Evolutionary conservation across 2,888 invertebrate genomes (phyloP), one percentile per base, ranked within the genome.

Genomic region (Morpho deidamia): DNA sequence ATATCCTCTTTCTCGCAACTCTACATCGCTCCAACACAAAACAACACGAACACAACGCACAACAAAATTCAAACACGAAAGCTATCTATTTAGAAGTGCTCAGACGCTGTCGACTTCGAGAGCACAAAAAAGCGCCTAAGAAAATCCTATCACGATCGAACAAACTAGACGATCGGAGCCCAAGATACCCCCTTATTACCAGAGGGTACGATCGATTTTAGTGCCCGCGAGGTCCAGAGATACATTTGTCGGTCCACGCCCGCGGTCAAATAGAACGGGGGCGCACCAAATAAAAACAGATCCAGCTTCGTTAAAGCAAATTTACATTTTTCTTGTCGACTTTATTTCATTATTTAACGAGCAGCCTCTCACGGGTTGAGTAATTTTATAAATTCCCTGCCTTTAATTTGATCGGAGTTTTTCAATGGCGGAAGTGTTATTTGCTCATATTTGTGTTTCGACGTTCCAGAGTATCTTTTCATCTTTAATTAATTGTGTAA

Each of bases 291-390:
- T 71, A 78, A 76, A 80, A 81, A 76, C 71, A 77, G 74, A 76
- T 70, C 72, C 23, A 72, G 72, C 77, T 81, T 84, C 82, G 83
- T 85, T 83, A 83, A 75, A 80, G 71, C 66, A 78, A 80, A 83
- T 85, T 85, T 81, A 74, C 82, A 82, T 83, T 79, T 81, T 75
- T 72, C 78, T 74, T 71, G 64, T 63, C 64, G 66, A 65, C 66
- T 75, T 79, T 76, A 76, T 78, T 80, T 77, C 68, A 71, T 75
- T 76, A 74, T 72, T 69, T 69, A 68, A 63, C 58, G 64, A 56
- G 57, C 69, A 69, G 68, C 68, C 69, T 69, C 65, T 39, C 43
- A 43, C 45, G 44, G 44, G 53, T 66, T 63, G 64, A 69, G 65
- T 67, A 63, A 59, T 65, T 23, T 60, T 59, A 60, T 66, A 64